These are phyloP conservation scores for Medauroidea extradentata DNA, from an alignment of 1,140 invertebrate species.

Conservation along the genomic window DNA sequence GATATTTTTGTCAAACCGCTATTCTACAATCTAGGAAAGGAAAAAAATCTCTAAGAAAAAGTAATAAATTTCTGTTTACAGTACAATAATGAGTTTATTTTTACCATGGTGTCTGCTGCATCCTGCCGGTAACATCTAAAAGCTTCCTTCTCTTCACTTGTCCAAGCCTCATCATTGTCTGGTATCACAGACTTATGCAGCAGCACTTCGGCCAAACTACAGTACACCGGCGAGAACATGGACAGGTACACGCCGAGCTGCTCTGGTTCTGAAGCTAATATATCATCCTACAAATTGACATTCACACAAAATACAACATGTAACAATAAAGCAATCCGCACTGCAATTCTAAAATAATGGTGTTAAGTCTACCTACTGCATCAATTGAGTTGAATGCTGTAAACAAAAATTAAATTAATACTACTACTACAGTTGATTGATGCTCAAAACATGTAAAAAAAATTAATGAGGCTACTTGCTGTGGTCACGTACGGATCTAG, in stretches of 20 bases:
- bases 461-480: no score
- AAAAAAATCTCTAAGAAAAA: not conserved
- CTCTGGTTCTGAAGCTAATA: slow-evolving; percentile 49
- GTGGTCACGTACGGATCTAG: no score
- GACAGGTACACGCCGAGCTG: slow-evolving; percentile 45
- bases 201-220: slow-evolving; percentile 57
- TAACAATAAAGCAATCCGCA: no score
- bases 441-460: no score
- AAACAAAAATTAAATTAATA: no score
- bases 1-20: not conserved
- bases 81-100: slow-evolving; percentile 24
- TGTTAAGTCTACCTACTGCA: no score
- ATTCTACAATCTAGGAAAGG: not conserved
- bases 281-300: slow-evolving; percentile 52
- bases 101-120: slow-evolving; percentile 78
- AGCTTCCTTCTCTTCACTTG: slow-evolving; percentile 73
- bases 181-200: slow-evolving; percentile 61
- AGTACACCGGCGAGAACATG: slow-evolving; percentile 60
- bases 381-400: no score
- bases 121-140: slow-evolving; percentile 90
- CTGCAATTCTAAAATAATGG: no score
- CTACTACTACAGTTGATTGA: no score
- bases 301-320: no score
- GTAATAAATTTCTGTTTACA: not conserved
- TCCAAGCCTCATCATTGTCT: slow-evolving; percentile 46